Conservation (phyloP, 2,797 vertebrate species). For the Ataeniobius toweri region DNA sequence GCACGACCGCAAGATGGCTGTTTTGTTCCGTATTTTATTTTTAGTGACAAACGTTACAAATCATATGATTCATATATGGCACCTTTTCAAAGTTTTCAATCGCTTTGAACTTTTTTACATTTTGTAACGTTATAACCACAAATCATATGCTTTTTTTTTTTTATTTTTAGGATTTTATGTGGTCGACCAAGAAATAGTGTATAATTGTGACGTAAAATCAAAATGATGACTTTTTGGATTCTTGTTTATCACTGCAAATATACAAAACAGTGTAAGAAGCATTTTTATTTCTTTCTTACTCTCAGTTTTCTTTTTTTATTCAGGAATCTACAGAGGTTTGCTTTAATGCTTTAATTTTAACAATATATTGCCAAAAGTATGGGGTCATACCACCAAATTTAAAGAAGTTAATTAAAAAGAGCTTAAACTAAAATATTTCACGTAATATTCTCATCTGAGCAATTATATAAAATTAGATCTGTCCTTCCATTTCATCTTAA, state of each 20-base stretch:
- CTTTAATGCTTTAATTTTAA: neutral
- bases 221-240: neutral
- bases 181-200: neutral
- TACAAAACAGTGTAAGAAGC: neutral
- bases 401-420: too few species aligned
- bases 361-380: too few species aligned
- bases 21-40: neutral
- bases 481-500: too few species aligned
- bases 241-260: neutral
- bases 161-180: neutral
- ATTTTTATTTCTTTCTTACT: neutral
- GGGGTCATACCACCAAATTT: too few species aligned
- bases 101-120: neutral
- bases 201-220: neutral
- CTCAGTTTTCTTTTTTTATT: neutral
- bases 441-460: too few species aligned
- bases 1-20: slow-evolving; percentile 39
- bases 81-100: neutral
- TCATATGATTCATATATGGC: neutral
- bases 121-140: neutral
- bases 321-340: neutral
- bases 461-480: too few species aligned
- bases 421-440: too few species aligned
- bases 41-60: neutral
- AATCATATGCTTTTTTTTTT: neutral